phyloP scores from a whole-genome alignment of 1,140 invertebrate genomes.

The Nasonia vitripennis region DNA sequence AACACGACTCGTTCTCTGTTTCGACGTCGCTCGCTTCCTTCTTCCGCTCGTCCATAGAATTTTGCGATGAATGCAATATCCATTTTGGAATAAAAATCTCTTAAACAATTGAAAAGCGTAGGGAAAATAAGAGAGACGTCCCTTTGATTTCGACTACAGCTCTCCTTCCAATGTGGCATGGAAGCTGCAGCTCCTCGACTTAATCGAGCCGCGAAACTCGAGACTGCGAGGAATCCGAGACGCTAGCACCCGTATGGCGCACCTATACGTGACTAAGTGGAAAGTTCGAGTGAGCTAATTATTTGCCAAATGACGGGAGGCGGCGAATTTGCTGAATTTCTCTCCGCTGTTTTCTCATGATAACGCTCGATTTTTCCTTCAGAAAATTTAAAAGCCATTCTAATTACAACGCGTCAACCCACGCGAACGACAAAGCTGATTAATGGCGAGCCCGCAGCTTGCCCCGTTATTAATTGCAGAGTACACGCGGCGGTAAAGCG shows the following conservation, averaged over 20 bases:
- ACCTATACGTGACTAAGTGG: conserved; percentile 31
- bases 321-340: too few relatives aligned
- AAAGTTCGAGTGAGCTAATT: conserved; percentile 47
- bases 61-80: not conserved
- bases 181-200: not conserved
- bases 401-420: not conserved
- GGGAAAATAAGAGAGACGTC: not conserved
- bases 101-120: not conserved
- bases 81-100: not conserved
- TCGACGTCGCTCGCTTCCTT: not conserved
- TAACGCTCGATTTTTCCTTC: not conserved
- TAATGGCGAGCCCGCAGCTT: not conserved
- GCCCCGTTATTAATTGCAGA: not conserved
- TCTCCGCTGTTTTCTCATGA: not conserved
- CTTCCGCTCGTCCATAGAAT: not conserved
- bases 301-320: not conserved
- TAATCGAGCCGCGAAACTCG: conserved; percentile 32
- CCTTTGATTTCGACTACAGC: too few relatives aligned
- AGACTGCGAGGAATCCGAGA: conserved; percentile 43
- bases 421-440: not conserved
- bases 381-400: not conserved
- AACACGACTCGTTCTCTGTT: not conserved
- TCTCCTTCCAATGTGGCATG: too few relatives aligned
- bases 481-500: not conserved
- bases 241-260: not conserved